These are phyloP conservation scores for Urosaurus nigricauda DNA, from an alignment of 2,797 vertebrate genomes.

Conservation along the genomic window DNA sequence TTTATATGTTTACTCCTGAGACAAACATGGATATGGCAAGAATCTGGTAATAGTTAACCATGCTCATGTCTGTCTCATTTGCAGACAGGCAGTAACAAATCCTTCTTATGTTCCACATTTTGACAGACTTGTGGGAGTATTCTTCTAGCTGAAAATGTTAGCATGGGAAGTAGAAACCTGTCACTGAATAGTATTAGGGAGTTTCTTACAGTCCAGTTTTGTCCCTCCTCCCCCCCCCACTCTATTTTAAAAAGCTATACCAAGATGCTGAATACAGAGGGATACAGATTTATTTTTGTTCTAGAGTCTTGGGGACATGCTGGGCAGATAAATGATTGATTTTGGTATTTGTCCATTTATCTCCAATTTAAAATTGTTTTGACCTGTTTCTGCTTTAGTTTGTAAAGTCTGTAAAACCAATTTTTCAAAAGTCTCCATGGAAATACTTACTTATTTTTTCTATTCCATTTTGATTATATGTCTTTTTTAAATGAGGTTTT, in stretches of 20 bases:
- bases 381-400: neutral
- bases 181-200: conserved; percentile 19
- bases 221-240: neutral
- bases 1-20: conserved; percentile 24
- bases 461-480: neutral
- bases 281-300: neutral
- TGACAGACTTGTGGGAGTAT: conserved; percentile 14
- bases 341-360: neutral
- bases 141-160: neutral
- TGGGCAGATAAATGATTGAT: neutral
- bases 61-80: conserved; percentile 20
- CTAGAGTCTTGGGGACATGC: neutral
- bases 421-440: neutral
- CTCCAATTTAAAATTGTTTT: neutral
- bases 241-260: neutral
- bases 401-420: neutral
- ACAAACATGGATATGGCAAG: conserved; percentile 26
- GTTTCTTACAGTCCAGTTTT: conserved; percentile 11
- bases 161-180: conserved; percentile 22
- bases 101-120: conserved; percentile 24
- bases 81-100: conserved; percentile 23
- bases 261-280: neutral
- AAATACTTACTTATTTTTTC: neutral
- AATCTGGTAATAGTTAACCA: conserved; percentile 14
- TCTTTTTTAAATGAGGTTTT: too few relatives aligned